Conservation (phyloP, 2,888 invertebrate species). For the Drosophila buzzatii region DNA sequence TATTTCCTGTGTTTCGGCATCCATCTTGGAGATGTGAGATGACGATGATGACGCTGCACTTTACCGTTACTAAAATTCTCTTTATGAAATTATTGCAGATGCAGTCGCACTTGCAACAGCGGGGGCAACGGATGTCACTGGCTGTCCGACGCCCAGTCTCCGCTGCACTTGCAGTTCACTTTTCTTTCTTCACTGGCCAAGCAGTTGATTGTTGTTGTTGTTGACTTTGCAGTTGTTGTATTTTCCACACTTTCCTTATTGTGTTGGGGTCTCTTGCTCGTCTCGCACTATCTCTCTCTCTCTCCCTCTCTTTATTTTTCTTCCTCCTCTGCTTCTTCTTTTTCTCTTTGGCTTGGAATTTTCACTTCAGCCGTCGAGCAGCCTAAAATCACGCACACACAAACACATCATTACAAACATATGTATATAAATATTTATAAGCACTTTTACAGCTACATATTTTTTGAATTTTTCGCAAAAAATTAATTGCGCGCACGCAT, state of each 20-base stretch:
- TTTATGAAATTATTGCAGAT: slow-evolving; percentile 29
- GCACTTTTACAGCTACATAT: slow-evolving; percentile 48
- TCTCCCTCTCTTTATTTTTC: slow-evolving; percentile 4
- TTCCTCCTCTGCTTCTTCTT: slow-evolving; percentile 4
- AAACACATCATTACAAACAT: slow-evolving; percentile 34
- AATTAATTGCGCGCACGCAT: slow-evolving; percentile 77
- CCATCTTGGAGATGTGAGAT: slow-evolving; percentile 72
- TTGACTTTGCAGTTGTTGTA: slow-evolving; percentile 34
- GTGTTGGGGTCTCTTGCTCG: slow-evolving; percentile 42
- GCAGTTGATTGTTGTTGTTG: slow-evolving; percentile 47
- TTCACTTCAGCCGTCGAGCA: slow-evolving; percentile 71
- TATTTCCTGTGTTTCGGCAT: slow-evolving; percentile 84
- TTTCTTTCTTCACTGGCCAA: slow-evolving; percentile 63
- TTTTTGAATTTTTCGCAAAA: slow-evolving; percentile 53
- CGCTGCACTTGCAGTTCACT: slow-evolving; percentile 71
- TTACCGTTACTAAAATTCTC: slow-evolving; percentile 43
- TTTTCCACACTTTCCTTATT: slow-evolving; percentile 64
- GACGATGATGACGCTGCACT: slow-evolving; percentile 52
- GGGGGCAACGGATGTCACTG: slow-evolving; percentile 48
- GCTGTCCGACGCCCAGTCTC: slow-evolving; percentile 79
- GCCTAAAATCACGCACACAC: slow-evolving; percentile 66
- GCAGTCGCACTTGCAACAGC: slow-evolving; percentile 16
- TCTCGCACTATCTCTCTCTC: slow-evolving; percentile 7
- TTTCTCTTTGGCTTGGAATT: slow-evolving; percentile 59
- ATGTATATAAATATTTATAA: slow-evolving; percentile 58